Base-by-base conservation (phyloP, 35 echinoderm and acorn worm genomes). In the Chiridota heheva region DNA sequence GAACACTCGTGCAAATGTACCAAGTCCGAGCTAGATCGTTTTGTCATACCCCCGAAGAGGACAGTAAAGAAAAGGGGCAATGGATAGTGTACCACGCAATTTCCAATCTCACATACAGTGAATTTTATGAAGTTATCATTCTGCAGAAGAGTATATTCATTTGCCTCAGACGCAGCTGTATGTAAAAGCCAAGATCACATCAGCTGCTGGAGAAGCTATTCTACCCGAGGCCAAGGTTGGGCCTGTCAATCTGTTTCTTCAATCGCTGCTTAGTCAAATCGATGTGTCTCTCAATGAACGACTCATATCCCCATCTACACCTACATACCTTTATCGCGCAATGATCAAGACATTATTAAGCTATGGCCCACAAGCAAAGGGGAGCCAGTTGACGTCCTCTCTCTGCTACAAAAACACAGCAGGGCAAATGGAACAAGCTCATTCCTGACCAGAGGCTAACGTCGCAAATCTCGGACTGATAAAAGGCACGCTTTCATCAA, bases 341-440 rank as follows among this genome's bases (percentile, higher is more conserved):
- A 62, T 89, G 57, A 31, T 90, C 26, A 81, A 90, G 48, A 90
- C 59, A 0, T 15, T 90, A 45, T 60, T 90, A 37, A 84, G 37
- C 28, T 90, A 90, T 25, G 70, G 48, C 5, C 15, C 42, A 4
- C 71, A 84, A n/a, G 80, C 88, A 1, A 69, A 55, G 18, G 18
- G 69, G 5, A 64, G 44, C 46, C 80, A 90, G 30, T 73, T 90
- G 15, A 90, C 80, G 13, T 28, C 58, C 2, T 58, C 58, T 29
- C 49, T 90, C 28, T 90, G 43, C 65, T 90, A 84, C 72, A 90
- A 84, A 30, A 73, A 90, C 36, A 90, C 88, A 10, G 81, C 80
- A 15, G 72, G 62, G 37, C 59, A 45, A 35, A 75, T 90, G 58
- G 80, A 69, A 30, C 34, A 47, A 7, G 80, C 61, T 7, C 55